A percentile compares a stretch with the other conserved stretches of the same genome.
These are phyloP conservation scores for Boloria euphrosyne DNA, from an alignment of 2,888 invertebrate genomes.

Conservation along the genomic window DNA sequence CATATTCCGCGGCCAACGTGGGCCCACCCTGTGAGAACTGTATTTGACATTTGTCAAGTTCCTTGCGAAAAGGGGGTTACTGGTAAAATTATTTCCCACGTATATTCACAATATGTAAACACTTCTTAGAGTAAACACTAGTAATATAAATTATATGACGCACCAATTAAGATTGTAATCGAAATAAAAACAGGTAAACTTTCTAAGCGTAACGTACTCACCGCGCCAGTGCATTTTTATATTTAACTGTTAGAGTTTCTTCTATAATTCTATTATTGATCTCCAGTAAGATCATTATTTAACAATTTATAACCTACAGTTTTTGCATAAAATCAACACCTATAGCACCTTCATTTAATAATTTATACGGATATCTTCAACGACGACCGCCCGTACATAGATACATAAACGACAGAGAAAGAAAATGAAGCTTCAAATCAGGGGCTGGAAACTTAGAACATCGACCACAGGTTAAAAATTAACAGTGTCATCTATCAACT, in stretches of 20 bases:
- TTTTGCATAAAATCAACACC: slow-evolving; percentile 80
- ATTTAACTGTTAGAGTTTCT: slow-evolving; percentile 97
- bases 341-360: slow-evolving; percentile 82
- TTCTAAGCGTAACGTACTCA: slow-evolving; percentile 86
- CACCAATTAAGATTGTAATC: slow-evolving; percentile 35
- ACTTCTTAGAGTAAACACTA: slow-evolving; percentile 39
- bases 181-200: slow-evolving; percentile 72
- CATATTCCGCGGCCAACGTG: slow-evolving; percentile 68
- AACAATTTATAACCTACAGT: slow-evolving; percentile 80
- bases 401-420: slow-evolving; percentile 72
- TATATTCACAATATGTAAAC: slow-evolving; percentile 22
- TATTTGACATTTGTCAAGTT: slow-evolving; percentile 77
- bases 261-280: slow-evolving; percentile 99
- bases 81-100: slow-evolving; percentile 10
- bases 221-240: slow-evolving; percentile 98
- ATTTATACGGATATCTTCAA: slow-evolving; percentile 73
- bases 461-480: no score
- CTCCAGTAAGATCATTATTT: slow-evolving; percentile 97
- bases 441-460: no score
- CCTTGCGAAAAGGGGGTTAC: slow-evolving; percentile 69
- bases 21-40: slow-evolving; percentile 70
- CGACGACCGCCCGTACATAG: slow-evolving; percentile 74
- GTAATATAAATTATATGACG: slow-evolving; percentile 49
- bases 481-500: no score
- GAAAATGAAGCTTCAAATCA: slow-evolving; percentile 73